Percentiles rank a stretch among this genome's conserved stretches.
Evolutionary conservation across 2,888 invertebrate species (phyloP).

Genomic region (Ophonus ardosiacus): DNA sequence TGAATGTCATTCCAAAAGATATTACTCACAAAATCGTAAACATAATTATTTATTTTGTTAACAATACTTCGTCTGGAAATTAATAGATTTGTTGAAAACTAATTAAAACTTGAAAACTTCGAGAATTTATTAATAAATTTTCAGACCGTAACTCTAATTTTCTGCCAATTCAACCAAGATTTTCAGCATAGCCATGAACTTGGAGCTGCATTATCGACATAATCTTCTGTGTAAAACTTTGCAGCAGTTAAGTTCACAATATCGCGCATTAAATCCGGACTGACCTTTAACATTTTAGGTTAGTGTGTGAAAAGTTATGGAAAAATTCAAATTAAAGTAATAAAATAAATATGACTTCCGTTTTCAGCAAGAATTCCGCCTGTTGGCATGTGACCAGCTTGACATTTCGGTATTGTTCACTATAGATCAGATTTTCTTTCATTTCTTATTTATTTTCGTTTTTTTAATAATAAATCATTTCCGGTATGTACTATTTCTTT

Average conservation of each 20-base stretch:
- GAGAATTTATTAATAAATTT: not conserved
- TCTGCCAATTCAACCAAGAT: not conserved
- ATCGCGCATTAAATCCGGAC: not conserved
- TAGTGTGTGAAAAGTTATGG: slow-evolving; percentile 12
- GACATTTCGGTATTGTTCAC: not conserved
- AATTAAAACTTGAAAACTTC: not conserved
- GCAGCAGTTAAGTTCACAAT: slow-evolving; percentile 8
- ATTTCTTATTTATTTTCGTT: not conserved
- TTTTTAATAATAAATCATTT: not conserved
- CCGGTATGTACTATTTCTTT: too few species aligned
- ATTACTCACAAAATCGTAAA: not conserved
- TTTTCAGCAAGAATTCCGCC: slow-evolving; percentile 2
- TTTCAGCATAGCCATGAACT: too few species aligned
- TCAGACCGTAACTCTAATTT: not conserved
- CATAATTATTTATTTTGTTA: too few species aligned
- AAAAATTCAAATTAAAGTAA: not conserved
- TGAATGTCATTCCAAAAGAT: too few species aligned
- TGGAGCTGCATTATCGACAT: not conserved
- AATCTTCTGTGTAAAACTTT: slow-evolving; percentile 1
- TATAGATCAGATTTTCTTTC: too few species aligned
- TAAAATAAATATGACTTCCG: not conserved
- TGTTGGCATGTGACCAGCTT: not conserved
- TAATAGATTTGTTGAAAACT: not conserved
- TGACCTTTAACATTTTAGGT: slow-evolving; percentile 17
- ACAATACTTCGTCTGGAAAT: too few species aligned